Base-by-base conservation (phyloP, 2,113 vertebrate species). In the Mobula birostris region DNA sequence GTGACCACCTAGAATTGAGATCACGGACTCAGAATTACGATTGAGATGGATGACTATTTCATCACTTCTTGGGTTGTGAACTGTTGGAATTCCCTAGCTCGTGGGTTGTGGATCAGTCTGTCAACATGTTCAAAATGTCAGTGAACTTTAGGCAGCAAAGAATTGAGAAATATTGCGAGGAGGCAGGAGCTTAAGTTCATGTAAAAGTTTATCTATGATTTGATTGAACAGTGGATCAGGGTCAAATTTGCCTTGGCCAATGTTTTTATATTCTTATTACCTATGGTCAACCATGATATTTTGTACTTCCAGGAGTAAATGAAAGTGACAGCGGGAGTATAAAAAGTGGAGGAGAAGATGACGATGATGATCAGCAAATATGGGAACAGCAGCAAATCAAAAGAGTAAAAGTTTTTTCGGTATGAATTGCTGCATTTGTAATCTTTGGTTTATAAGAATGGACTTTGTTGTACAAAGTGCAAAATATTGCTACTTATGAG, bases 371-470 rank as follows among this genome's bases (percentile, higher is more conserved):
- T 94, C 96, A 97, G 94, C 96, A 97, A 58, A 96, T 97, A 78
- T 99, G 98, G 98, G 98, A 98, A 95, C 97, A 98, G 77, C 98
- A 98, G 85, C 98, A 99, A 95, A 98, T 99, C 95, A 97, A 98
- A 96, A 98, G 97, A 17, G 94, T 99, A 93, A 98, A 97, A 96
- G 95, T 97, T 91, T 94, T 94, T 68, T 96, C 98, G 96, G 98
- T 98, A 94, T 21, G 68, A 17, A 74, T 74, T 74, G 36, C 29
- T 56, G 40, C 91, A 56, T 56, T 74, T 74, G 19, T 93, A 74
- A 74, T 90, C n/a, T 87, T 48, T 58, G 32, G 85, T 14, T 90
- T 66, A 66, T 66, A 66, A 66, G n/a, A 90, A 90, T 17, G 11
- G 85, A 66, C n/a, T 8, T 48, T 15, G 61, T 66, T 90, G 61